Evolutionary conservation across 1,140 invertebrate genomes (phyloP), one percentile per base, ranked within the genome.

Genomic region (Lerema accius): DNA sequence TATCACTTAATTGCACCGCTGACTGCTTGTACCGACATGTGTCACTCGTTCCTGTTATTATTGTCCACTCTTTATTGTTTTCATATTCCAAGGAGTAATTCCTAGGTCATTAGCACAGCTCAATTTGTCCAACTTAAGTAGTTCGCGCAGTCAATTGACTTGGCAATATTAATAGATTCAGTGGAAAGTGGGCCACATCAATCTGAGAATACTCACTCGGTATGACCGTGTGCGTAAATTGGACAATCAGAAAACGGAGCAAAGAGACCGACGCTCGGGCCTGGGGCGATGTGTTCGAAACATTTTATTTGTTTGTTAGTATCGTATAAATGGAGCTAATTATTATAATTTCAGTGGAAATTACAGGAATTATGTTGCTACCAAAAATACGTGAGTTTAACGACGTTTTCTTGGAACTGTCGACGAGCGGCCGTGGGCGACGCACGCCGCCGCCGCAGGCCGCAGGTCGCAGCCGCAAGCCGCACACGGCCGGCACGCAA

Each of bases 341-440:
- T 89, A 90, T 90, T 81, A 89, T 89, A 89, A 90, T 90, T 89
- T 87, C 77, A 72, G 73, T 80, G 69, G 72, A 87, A 86, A 90
- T 90, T 83, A 90, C 86, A 83, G 82, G 83, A 82, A 90, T 90
- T 90, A 90, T 84, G 76, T 78, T 82, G 88, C 88, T 90, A 90
- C 88, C 88, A 89, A 90, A 90, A 82, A 89, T 89, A 88, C 86
- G 84, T 87, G 83, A 85, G 80, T 90, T 89, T 89, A 89, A 90
- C 86, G 84, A 90, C 73, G 81, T 83, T 78, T 90, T 89, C 88
- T 81, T 63, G 79, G 87, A 90, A 89, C 63, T 80, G 78, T 80
- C 76, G 71, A 72, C 56, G 50, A 65, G 65, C 67, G 58, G 67
- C 61, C 14, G 39, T 9, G 11, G 56, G 64, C 64, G 28, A 32